Base-by-base conservation (phyloP, 2,888 invertebrate species). In the Cosmopolites sordidus region DNA sequence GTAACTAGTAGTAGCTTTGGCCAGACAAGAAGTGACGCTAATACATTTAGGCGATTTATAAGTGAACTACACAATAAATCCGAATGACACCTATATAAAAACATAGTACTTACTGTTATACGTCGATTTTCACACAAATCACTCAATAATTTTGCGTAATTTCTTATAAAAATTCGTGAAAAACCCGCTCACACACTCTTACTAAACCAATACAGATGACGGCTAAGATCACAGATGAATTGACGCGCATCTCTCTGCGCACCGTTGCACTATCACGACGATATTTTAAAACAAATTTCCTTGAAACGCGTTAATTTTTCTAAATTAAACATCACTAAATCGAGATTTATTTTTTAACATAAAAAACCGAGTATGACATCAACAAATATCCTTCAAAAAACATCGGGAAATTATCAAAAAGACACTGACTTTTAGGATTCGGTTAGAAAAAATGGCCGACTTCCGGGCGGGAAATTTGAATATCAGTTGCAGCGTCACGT, bases 141-240 rank as follows among this genome's bases (percentile, higher is more conserved):
- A 58, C 40, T 30, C 12, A 40, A 53, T 50, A 53, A 39, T 56
- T 44, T 37, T 38, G 18, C 48, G 56, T 58, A 58, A 45, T 53
- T 56, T 54, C 48, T 27, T 45, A 40, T 42, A 53, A 53, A 58
- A 53, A 29, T 16, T 16, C 17, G 17, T 27, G 16, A 48, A 56
- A 53, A 53, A 45, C 33, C 27, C 47, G 43, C 39, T 37, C 44
- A 51, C 30, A 41, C 37, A 44, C 48, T 55, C 47, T 51, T 47
- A 56, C 48, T 53, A 58, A 53, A 53, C 44, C 54, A 47, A 47
- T 49, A 58, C 58, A 58, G 53, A 56, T 58, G 55, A 58, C 58
- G 56, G 56, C 53, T 50, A 40, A 16, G 48, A 54, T 48, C 51
- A 58, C 50, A 54, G 51, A 51, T 48, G 33, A 43, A 40, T 43